Evolutionary conservation across 2,888 invertebrate species (phyloP), one percentile per base, ranked within the genome.

Genomic region (Melanotus villosus): DNA sequence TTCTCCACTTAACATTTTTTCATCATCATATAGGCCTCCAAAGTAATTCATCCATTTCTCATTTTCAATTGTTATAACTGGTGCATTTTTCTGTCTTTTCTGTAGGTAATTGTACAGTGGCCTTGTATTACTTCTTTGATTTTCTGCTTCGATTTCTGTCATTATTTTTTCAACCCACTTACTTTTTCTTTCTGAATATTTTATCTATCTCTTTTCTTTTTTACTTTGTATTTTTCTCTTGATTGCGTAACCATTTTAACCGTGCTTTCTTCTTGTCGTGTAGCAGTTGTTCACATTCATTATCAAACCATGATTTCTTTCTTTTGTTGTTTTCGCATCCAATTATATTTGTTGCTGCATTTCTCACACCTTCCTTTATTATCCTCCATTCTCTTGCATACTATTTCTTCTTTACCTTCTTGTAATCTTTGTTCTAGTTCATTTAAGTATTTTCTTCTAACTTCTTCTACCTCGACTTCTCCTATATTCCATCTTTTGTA

Each of bases 371-470:
- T 32, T 32, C 9, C 32, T 9, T 32, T 32, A 32, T 38, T 38
- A n/a, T 6, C 38, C n/a, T 38, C 38, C n/a, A 12, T 38, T 38
- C n/a, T 38, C 38, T 38, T 38, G 5, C 10, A 38, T 38, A 14
- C 38, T 38, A 10, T 38, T 38, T 38, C 38, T 38, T 38, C 38
- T 38, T 38, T 14, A 38, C 38, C 3, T 38, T 38, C 38, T 10
- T 38, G 38, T 38, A 38, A 10, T 38, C 3, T 38, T 38, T 38
- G 12, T 38, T 38, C 38, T 38, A 38, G 3, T 38, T 38, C 38
- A 38, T 38, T 38, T 38, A 38, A n/a, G 38, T 38, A 38, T 38
- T 38, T 38, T 38, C n/a, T 38, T 38, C 38, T 12, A 5, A 38
- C 26, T 26, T 38, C 14, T 38, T 38, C 14, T 38, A 38, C 38